Conservation (phyloP, 2,888 invertebrate species). For the Agrenia bidenticulata region DNA sequence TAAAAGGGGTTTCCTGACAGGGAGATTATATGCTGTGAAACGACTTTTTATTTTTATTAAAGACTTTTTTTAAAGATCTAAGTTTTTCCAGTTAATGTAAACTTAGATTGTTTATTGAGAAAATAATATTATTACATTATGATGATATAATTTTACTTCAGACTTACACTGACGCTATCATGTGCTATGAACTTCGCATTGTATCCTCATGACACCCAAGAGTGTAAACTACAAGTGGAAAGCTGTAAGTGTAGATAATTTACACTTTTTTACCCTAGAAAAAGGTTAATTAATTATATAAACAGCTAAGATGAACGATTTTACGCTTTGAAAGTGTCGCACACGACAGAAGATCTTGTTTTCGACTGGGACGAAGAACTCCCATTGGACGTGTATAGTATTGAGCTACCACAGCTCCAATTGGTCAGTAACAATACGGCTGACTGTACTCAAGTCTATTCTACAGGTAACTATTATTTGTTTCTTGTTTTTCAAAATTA, state of each 20-base stretch:
- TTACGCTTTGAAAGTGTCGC: slow-evolving; percentile 69
- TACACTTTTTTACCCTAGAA: no score
- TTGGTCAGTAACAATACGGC: slow-evolving; percentile 84
- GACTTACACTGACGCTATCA: slow-evolving; percentile 78
- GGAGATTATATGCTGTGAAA: no score
- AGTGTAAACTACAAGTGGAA: slow-evolving; percentile 91
- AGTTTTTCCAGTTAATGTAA: no score
- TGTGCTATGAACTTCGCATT: slow-evolving; percentile 94
- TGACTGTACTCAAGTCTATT: slow-evolving; percentile 89
- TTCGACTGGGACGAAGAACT: slow-evolving; percentile 92
- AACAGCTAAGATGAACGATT: no score
- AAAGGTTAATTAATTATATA: no score
- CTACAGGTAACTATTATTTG: slow-evolving; percentile 66
- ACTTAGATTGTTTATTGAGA: no score
- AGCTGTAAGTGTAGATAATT: slow-evolving; percentile 89
- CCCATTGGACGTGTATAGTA: slow-evolving; percentile 83
- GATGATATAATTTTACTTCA: no score
- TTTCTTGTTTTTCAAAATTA: no score
- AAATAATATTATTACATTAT: no score
- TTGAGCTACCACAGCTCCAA: slow-evolving; percentile 84
- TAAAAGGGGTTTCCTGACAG: no score
- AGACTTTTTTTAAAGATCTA: no score
- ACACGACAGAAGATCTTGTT: slow-evolving; percentile 89
- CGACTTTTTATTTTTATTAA: no score
- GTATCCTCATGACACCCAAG: slow-evolving; percentile 92